Percentiles rank a stretch among this genome's conserved stretches.
These are phyloP conservation scores for Atractosteus spatula DNA, from an alignment of 2,113 vertebrate genomes.

Conservation along the genomic window DNA sequence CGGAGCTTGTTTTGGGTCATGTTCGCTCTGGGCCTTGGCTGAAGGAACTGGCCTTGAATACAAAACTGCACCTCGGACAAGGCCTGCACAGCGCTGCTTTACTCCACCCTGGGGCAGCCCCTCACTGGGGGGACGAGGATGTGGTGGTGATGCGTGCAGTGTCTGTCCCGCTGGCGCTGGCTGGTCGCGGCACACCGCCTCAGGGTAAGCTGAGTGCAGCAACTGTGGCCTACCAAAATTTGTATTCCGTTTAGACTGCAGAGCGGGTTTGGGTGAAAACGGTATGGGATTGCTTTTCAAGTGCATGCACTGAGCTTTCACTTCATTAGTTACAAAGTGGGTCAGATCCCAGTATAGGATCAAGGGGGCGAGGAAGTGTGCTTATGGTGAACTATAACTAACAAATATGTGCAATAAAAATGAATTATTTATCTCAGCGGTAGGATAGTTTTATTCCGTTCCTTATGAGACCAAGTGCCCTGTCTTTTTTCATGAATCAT, in stretches of 20 bases:
- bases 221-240: neutral
- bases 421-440: slow-evolving; percentile 56
- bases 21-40: too few species aligned
- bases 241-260: neutral
- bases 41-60: too few species aligned
- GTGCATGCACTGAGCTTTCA: neutral
- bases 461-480: slow-evolving; percentile 45
- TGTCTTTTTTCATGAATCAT: slow-evolving; percentile 52
- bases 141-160: too few species aligned
- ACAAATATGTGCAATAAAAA: slow-evolving; percentile 44
- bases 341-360: slow-evolving; percentile 42
- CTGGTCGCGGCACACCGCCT: slow-evolving; percentile 2
- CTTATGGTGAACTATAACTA: slow-evolving; percentile 40
- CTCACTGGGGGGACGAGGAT: too few species aligned
- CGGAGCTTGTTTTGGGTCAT: too few species aligned
- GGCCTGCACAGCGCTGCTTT: too few species aligned
- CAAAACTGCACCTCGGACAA: too few species aligned
- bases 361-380: slow-evolving; percentile 24
- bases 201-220: neutral
- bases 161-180: too few species aligned
- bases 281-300: neutral
- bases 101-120: too few species aligned
- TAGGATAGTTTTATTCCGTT: slow-evolving; percentile 56
- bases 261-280: neutral
- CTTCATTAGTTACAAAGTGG: slow-evolving; percentile 23